Evolutionary conservation across 2,888 invertebrate genomes (phyloP), one percentile per base, ranked within the genome.

Genomic region (Arenicola marina): DNA sequence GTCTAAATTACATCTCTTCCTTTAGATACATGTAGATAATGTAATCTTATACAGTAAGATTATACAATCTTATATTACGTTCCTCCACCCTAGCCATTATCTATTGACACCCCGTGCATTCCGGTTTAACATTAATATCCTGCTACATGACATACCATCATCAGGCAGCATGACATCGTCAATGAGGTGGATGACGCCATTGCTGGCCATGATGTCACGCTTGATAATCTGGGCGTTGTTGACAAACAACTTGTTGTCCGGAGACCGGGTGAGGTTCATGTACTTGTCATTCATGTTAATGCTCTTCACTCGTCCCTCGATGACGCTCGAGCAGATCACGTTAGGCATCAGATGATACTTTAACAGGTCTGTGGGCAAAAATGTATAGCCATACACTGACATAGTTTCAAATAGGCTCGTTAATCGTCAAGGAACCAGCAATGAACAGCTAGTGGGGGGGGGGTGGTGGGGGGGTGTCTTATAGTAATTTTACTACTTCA

Each of bases 141-240:
- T n/a, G n/a, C n/a, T n/a, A n/a, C n/a, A n/a, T 11, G 11, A 24
- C 71, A 66, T 75, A 86, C 87, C 87, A 28, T 87, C 86, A 66
- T 89, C 87, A 0, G 90, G 89, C 58, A 89, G 86, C 51, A 90
- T 77, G 31, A 90, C 86, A 2, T 86, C 86, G 73, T 90, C 89
- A 67, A 91, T 86, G 32, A 89, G 84, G 78, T 91, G 89, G 32
- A 91, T 77, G 1, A 91, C 89, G n/a, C 91, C 91, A 80, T 91
- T 90, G 1, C 88, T 89, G 15, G 87, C 89, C 82, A 91, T 87
- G 44, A 78, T 83, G 76, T 91, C 90, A 2, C 84, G 79, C 61
- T 86, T 86, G 4, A 86, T 78, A 31, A 89, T 85, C 46, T 87
- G 87, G 0, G 87, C 87, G 56, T 87, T 86, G 70, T 89, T 86